Conservation (phyloP, 1,140 invertebrate species). For the Proctacanthus coquilletti region DNA sequence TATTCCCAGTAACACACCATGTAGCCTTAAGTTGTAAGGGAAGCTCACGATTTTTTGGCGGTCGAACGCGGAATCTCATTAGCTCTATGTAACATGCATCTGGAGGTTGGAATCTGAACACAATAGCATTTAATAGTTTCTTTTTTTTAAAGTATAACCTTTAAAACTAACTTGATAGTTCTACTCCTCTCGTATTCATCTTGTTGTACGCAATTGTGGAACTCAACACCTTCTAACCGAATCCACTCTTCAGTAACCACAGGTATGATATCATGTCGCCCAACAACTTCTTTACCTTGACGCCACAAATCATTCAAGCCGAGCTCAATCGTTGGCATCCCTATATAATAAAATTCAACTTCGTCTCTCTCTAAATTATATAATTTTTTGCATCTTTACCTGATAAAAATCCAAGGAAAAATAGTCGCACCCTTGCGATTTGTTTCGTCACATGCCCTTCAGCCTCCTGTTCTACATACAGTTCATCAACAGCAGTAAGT, state of each 20-base stretch:
- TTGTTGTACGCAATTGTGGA: slow-evolving; percentile 85
- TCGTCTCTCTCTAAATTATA: too few relatives aligned
- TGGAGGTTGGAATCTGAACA: slow-evolving; percentile 82
- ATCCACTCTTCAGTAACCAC: slow-evolving; percentile 99
- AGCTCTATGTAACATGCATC: slow-evolving; percentile 97
- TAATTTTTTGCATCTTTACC: too few relatives aligned
- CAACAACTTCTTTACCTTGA: slow-evolving; percentile 97
- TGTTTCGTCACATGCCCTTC: slow-evolving; percentile 77
- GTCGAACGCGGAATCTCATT: slow-evolving; percentile 89
- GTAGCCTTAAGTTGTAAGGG: slow-evolving; percentile 85
- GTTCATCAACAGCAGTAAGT: slow-evolving; percentile 90
- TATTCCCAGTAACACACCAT: slow-evolving; percentile 72
- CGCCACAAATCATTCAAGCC: slow-evolving; percentile 93
- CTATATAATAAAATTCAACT: slow-evolving; percentile 30
- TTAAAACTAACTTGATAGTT: slow-evolving; percentile 61
- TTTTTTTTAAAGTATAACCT: too few relatives aligned
- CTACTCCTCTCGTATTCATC: slow-evolving; percentile 81
- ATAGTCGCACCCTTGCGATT: slow-evolving; percentile 86
- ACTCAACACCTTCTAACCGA: slow-evolving; percentile 82
- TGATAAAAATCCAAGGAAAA: slow-evolving; percentile 85
- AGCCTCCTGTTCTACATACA: slow-evolving; percentile 82
- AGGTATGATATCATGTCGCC: slow-evolving; percentile 96
- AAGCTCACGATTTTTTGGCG: slow-evolving; percentile 91
- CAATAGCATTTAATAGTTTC: background rate
- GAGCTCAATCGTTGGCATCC: slow-evolving; percentile 90